Conservation (phyloP, 1,140 invertebrate species). For the Apocrypta bakeri region DNA sequence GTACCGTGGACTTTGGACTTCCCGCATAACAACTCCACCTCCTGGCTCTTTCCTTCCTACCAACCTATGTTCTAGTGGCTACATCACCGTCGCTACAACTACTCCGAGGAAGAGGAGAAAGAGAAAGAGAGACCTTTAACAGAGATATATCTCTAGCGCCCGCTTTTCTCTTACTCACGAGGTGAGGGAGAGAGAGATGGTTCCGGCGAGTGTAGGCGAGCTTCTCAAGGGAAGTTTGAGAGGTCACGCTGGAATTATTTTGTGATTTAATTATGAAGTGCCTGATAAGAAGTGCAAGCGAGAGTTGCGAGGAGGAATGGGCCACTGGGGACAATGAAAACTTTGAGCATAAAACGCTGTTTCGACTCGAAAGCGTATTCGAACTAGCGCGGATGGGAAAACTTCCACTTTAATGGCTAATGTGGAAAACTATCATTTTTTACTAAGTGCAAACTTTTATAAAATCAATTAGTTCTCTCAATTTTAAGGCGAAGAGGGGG, state of each 20-base stretch:
- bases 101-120: neutral
- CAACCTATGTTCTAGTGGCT: neutral
- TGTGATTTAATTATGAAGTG: constrained; percentile 48
- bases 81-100: neutral
- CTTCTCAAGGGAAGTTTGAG: constrained; percentile 42
- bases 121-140: neutral
- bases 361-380: constrained; percentile 5
- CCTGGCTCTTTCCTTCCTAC: constrained; percentile 47
- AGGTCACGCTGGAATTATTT: constrained; percentile 45
- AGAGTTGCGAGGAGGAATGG: neutral
- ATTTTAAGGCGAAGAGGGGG: neutral
- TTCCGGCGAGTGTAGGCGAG: constrained; percentile 1
- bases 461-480: neutral
- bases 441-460: neutral
- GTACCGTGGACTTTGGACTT: constrained; percentile 60
- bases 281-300: constrained; percentile 38
- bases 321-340: constrained; percentile 34
- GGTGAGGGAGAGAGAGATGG: neutral
- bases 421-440: neutral
- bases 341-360: constrained; percentile 42
- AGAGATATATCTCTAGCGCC: neutral
- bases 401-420: constrained; percentile 23
- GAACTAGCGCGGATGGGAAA: neutral
- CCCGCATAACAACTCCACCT: constrained; percentile 56
- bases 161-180: constrained; percentile 44